phyloP scores from a whole-genome alignment of 2,888 invertebrate species.

The Acleris emargana region DNA sequence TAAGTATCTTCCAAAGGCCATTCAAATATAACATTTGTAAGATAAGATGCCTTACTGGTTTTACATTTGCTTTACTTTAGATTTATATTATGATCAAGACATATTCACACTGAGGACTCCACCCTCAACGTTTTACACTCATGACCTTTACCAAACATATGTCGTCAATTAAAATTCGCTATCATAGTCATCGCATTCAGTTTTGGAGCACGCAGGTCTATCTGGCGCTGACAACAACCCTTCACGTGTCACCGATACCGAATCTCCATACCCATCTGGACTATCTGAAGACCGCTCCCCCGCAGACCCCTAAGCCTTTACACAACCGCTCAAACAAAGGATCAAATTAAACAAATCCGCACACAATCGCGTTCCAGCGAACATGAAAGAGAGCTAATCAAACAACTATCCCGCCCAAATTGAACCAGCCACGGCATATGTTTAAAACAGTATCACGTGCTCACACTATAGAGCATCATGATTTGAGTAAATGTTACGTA shows the following conservation, averaged over 20 bases:
- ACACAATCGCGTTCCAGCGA: slow-evolving; percentile 73
- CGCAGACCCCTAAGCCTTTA: slow-evolving; percentile 61
- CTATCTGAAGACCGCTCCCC: slow-evolving; percentile 48
- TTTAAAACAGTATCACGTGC: slow-evolving; percentile 14
- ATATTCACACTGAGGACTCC: too few relatives aligned
- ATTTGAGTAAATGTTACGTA: too few relatives aligned
- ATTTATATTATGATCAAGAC: too few relatives aligned
- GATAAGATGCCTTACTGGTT: too few relatives aligned
- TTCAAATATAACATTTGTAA: too few relatives aligned
- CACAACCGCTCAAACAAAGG: slow-evolving; percentile 80
- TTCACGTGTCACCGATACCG: slow-evolving; percentile 57
- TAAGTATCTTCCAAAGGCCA: too few relatives aligned
- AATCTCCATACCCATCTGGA: slow-evolving; percentile 65
- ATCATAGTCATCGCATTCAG: slow-evolving; percentile 20
- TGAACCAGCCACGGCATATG: slow-evolving; percentile 32
- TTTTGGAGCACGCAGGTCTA: slow-evolving; percentile 52
- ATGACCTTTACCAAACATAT: neutral
- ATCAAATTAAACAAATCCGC: slow-evolving; percentile 81
- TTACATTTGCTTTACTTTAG: too few relatives aligned
- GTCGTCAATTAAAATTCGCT: neutral
- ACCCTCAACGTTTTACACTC: too few relatives aligned
- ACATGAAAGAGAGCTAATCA: slow-evolving; percentile 83
- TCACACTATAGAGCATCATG: neutral
- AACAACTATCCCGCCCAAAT: slow-evolving; percentile 68
- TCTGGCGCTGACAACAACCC: slow-evolving; percentile 73